These are phyloP conservation scores for Elephas maximus DNA, from an alignment of 2,113 vertebrate species.

Conservation along the genomic window DNA sequence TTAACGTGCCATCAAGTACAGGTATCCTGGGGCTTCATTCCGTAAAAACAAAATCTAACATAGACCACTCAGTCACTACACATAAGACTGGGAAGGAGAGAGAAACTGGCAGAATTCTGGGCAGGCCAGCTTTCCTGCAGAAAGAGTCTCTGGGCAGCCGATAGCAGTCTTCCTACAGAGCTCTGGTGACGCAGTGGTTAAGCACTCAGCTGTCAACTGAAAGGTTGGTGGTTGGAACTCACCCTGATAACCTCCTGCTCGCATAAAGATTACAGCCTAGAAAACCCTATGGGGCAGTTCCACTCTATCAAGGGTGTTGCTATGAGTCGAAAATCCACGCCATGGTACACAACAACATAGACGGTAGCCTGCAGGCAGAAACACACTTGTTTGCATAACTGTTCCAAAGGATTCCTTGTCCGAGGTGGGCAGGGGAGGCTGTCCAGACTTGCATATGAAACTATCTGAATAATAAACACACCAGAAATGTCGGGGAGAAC, in stretches of 20 bases:
- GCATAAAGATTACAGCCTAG: no score
- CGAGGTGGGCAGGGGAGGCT: neutral
- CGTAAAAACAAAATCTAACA: neutral
- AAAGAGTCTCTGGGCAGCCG: neutral
- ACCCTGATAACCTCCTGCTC: no score
- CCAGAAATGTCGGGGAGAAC: conserved; percentile 44
- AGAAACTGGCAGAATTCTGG: neutral
- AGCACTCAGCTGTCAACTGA: no score
- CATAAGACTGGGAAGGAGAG: neutral
- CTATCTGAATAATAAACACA: conserved; percentile 45
- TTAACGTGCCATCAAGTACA: neutral
- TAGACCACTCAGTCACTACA: neutral
- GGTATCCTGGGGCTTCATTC: neutral
- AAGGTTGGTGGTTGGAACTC: no score
- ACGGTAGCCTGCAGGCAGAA: neutral
- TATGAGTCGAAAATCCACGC: no score
- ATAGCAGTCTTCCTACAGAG: neutral
- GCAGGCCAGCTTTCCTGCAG: neutral
- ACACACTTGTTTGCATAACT: neutral
- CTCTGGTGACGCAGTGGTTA: no score
- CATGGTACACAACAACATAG: neutral
- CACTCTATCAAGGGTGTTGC: no score
- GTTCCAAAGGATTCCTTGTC: conserved; percentile 14
- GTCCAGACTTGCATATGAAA: conserved; percentile 56
- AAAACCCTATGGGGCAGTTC: no score